A percentile compares a stretch with the other conserved stretches of the same genome.
phyloP scores from a whole-genome alignment of 92 coral and sea anemone species.

The Zoanthus sociatus region DNA sequence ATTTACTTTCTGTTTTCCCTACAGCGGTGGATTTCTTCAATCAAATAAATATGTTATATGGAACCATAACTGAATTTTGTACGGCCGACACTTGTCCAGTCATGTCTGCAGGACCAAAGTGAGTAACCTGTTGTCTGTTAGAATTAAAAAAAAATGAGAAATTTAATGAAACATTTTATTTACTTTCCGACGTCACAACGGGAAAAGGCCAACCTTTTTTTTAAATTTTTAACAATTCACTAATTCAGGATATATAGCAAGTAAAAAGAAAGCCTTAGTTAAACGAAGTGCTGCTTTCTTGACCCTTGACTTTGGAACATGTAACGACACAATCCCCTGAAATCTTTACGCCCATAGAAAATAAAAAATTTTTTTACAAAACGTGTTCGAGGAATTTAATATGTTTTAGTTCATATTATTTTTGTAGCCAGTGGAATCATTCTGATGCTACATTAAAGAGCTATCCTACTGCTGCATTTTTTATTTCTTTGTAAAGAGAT shows the following conservation, averaged over 20 bases:
- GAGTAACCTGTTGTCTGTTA: constrained; percentile 45
- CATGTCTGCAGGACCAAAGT: constrained; percentile 99
- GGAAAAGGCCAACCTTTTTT: constrained; percentile 4
- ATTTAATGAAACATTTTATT: neutral
- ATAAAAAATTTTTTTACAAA: neutral
- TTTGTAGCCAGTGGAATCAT: too few species aligned
- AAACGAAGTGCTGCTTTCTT: neutral
- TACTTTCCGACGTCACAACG: constrained; percentile 3
- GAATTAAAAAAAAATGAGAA: neutral
- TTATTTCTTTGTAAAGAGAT: too few species aligned
- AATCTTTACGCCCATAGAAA: neutral
- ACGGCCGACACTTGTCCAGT: constrained; percentile 93
- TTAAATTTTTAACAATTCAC: neutral
- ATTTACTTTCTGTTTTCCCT: constrained; percentile 41
- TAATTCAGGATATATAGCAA: too few species aligned
- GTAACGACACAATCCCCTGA: too few species aligned
- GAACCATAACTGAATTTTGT: constrained; percentile 98
- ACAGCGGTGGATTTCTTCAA: constrained; percentile 99
- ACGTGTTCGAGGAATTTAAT: neutral
- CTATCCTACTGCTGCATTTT: too few species aligned
- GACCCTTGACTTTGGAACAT: neutral
- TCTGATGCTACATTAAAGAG: too few species aligned
- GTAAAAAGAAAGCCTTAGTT: too few species aligned
- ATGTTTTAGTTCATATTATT: too few species aligned
- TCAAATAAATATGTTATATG: constrained; percentile 98